Percentiles rank a stretch among this genome's conserved stretches.
These are phyloP conservation scores for Planiliza haematocheilus DNA, from an alignment of 2,113 vertebrate genomes.

Conservation along the genomic window DNA sequence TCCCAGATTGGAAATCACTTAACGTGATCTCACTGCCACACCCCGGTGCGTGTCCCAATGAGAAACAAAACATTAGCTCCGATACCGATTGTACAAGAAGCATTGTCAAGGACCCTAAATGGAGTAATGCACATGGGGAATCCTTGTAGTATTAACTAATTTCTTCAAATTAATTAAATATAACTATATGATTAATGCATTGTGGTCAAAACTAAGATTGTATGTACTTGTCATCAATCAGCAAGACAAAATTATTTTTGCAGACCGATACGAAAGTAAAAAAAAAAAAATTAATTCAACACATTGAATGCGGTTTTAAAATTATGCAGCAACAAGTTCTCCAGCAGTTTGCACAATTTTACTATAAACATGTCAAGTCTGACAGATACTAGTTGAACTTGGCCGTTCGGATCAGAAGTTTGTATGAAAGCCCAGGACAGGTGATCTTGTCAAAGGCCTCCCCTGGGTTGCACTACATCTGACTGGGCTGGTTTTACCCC, in stretches of 20 bases:
- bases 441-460: slow-evolving; percentile 1
- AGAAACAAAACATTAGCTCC: not conserved
- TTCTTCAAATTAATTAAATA: not conserved
- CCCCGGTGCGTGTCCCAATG: not conserved
- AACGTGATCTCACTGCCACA: slow-evolving; percentile 23
- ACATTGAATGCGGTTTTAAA: not conserved
- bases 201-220: not conserved
- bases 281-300: not conserved
- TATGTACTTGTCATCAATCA: too few species aligned
- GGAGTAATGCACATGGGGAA: not conserved
- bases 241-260: too few species aligned
- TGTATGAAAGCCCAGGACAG: not conserved
- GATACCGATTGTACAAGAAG: too few species aligned
- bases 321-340: not conserved
- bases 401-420: not conserved
- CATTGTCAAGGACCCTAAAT: too few species aligned
- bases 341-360: not conserved
- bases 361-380: too few species aligned
- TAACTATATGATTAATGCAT: not conserved
- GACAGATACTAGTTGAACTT: not conserved
- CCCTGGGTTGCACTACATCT: not conserved
- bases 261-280: too few species aligned
- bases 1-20: not conserved
- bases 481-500: slow-evolving; percentile 58
- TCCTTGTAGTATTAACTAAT: not conserved